Conservation (phyloP, 2,113 vertebrate species). For the Crotalus viridis region DNA sequence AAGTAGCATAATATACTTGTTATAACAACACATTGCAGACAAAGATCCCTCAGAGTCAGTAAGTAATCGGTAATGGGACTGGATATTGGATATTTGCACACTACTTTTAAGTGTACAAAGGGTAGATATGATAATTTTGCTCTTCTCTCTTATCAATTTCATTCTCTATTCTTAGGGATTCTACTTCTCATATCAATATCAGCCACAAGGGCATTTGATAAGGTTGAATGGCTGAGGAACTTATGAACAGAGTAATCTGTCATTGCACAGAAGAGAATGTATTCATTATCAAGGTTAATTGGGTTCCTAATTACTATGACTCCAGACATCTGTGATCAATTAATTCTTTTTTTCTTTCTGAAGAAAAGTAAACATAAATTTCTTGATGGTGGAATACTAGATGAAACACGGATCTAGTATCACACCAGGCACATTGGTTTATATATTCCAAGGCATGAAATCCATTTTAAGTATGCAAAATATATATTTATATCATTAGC, state of each 20-base stretch:
- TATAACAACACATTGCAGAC: no score
- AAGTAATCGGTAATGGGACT: neutral
- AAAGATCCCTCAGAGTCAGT: neutral
- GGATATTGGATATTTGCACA: neutral
- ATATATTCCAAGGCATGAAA: neutral
- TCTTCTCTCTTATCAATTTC: conserved; percentile 25
- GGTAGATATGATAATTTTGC: neutral
- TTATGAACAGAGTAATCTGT: conserved; percentile 42
- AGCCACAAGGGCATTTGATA: neutral
- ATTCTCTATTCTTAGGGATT: conserved; percentile 26
- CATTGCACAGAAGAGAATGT: conserved; percentile 41
- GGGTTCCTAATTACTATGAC: conserved; percentile 50
- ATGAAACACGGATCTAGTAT: neutral
- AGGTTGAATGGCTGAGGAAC: neutral
- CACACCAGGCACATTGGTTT: neutral
- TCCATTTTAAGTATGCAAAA: conserved; percentile 17
- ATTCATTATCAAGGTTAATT: conserved; percentile 66
- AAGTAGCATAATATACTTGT: neutral
- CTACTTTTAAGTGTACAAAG: neutral
- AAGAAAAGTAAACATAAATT: neutral
- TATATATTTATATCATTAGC: neutral
- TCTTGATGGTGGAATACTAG: neutral
- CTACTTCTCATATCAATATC: conserved; percentile 11
- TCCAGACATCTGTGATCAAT: conserved; percentile 51
- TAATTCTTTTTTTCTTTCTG: neutral